Evolutionary conservation across 2,113 vertebrate species (phyloP).

Genomic region (Ammospiza caudacuta): DNA sequence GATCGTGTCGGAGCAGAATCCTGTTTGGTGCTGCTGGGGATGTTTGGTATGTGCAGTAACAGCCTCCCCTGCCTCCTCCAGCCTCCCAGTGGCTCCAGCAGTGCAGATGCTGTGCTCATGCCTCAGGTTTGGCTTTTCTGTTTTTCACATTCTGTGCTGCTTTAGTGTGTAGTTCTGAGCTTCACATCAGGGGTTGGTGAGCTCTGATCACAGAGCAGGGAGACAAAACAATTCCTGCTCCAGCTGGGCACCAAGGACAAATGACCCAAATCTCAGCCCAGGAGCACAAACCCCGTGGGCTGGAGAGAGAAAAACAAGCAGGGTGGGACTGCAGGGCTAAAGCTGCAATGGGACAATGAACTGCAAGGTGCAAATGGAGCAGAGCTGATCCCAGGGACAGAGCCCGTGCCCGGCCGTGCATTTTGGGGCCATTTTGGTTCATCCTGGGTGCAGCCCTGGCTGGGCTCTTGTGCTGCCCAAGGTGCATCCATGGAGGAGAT

Average conservation of each 20-base stretch:
- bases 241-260: not conserved
- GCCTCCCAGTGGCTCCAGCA: not conserved
- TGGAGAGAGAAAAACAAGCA: not conserved
- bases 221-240: not conserved
- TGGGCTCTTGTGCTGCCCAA: not conserved
- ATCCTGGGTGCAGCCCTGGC: no score
- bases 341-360: no score
- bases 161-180: fast-evolving
- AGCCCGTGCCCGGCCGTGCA: no score
- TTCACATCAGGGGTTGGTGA: fast-evolving
- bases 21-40: not conserved
- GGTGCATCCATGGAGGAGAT: not conserved
- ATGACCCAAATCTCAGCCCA: not conserved
- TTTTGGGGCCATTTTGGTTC: no score
- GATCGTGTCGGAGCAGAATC: not conserved
- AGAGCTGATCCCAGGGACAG: no score
- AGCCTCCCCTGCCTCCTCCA: not conserved
- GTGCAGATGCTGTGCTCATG: not conserved
- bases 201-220: not conserved
- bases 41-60: not conserved
- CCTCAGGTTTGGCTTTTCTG: not conserved
- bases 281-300: not conserved
- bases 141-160: not conserved
- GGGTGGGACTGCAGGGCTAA: no score
- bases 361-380: no score